phyloP scores from a whole-genome alignment of 2,113 vertebrate species.

The Oxyruncus cristatus region DNA sequence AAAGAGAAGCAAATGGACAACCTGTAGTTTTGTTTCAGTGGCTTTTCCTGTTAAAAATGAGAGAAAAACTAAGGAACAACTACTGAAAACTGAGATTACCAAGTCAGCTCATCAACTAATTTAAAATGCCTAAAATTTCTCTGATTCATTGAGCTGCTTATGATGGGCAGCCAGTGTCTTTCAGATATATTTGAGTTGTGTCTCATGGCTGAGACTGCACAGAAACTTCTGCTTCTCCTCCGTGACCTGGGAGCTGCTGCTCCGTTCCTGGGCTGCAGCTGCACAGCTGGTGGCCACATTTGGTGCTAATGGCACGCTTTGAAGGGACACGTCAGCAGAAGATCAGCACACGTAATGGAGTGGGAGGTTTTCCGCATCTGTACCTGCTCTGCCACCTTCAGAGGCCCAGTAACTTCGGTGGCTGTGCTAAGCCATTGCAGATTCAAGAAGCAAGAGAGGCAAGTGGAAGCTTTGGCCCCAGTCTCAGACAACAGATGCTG shows the following conservation, averaged over 20 bases:
- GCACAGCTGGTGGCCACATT: slow-evolving; percentile 64
- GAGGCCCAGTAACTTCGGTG: not conserved
- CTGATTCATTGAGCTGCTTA: not conserved
- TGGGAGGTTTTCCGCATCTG: slow-evolving; percentile 17
- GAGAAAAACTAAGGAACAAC: not conserved
- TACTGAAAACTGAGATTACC: not conserved
- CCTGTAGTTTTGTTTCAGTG: not conserved
- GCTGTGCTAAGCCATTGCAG: not conserved
- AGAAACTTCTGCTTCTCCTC: not conserved
- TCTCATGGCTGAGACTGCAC: not conserved
- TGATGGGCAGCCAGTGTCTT: not conserved
- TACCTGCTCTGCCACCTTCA: slow-evolving; percentile 25
- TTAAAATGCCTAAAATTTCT: not conserved
- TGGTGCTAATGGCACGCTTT: slow-evolving; percentile 31
- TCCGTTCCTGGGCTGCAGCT: slow-evolving; percentile 30
- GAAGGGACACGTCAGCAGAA: slow-evolving; percentile 15
- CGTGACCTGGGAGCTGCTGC: not conserved
- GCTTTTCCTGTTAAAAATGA: not conserved
- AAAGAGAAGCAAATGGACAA: not conserved
- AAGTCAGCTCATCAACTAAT: not conserved
- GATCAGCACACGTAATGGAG: not conserved
- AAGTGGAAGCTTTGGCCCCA: slow-evolving; percentile 34
- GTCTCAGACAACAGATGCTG: slow-evolving; percentile 49
- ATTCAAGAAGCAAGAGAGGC: not conserved
- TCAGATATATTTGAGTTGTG: not conserved